Evolutionary conservation across 2,113 vertebrate genomes (phyloP).

Genomic region (Dascyllus trimaculatus): DNA sequence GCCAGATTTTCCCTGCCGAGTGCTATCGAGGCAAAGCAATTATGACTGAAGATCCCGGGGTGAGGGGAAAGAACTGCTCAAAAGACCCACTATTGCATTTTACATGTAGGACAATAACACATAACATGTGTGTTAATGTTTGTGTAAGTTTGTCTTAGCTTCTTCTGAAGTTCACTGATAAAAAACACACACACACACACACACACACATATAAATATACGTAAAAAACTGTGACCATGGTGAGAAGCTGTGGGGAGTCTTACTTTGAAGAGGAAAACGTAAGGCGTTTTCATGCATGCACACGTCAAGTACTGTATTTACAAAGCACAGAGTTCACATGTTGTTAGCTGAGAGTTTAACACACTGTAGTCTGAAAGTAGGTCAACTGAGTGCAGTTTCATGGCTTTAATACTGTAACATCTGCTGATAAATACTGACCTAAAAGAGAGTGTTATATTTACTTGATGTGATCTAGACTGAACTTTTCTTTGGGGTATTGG

Average conservation of each 20-base stretch:
- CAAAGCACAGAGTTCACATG: constrained; percentile 11
- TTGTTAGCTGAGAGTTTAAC: not conserved
- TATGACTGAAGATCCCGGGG: constrained; percentile 38
- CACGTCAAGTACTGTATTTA: not conserved
- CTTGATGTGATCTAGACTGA: constrained; percentile 11
- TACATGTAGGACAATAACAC: constrained; percentile 45
- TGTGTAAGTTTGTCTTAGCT: constrained; percentile 18
- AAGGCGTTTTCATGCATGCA: not conserved
- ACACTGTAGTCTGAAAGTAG: constrained; percentile 28
- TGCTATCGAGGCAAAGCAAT: constrained; percentile 36
- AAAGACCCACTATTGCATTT: constrained; percentile 34
- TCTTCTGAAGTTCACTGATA: constrained; percentile 44
- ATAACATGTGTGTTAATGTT: constrained; percentile 20
- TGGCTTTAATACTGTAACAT: constrained; percentile 41
- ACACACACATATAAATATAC: not conserved
- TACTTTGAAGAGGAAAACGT: not conserved
- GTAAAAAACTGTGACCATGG: not conserved
- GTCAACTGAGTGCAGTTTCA: constrained; percentile 11
- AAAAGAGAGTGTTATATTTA: constrained; percentile 48
- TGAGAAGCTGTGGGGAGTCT: constrained; percentile 4
- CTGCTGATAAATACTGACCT: constrained; percentile 45
- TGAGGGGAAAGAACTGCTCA: constrained; percentile 39
- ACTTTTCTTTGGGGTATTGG: not conserved
- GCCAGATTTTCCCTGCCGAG: constrained; percentile 39
- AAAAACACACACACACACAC: not conserved